Conservation (phyloP, 2,888 invertebrate species). For the Thumatha senex region DNA sequence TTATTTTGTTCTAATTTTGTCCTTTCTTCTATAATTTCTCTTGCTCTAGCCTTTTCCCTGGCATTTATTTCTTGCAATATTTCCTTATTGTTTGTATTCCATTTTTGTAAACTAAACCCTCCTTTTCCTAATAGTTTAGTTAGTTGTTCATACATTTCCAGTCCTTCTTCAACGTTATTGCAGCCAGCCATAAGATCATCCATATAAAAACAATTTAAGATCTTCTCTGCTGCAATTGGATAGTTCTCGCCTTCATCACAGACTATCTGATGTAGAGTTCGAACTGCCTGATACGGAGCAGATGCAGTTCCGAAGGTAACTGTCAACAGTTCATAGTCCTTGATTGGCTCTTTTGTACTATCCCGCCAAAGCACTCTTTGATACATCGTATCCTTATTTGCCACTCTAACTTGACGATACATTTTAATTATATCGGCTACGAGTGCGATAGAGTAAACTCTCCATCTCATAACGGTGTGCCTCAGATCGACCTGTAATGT, state of each 20-base stretch:
- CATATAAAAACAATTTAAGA: slow-evolving; percentile 15
- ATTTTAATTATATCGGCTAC: neutral
- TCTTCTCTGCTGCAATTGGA: slow-evolving; percentile 27
- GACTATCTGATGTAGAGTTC: slow-evolving; percentile 35
- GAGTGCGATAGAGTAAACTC: neutral
- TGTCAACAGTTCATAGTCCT: neutral
- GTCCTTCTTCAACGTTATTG: slow-evolving; percentile 1
- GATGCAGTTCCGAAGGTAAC: slow-evolving; percentile 41
- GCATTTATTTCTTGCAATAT: slow-evolving; percentile 1
- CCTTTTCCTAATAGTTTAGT: slow-evolving; percentile 6
- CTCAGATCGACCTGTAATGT: neutral
- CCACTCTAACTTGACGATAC: neutral
- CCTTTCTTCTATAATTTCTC: neutral
- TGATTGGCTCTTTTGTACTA: neutral
- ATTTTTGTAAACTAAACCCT: slow-evolving; percentile 7
- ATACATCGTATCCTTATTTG: neutral
- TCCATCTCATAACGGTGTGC: neutral
- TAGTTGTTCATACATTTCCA: slow-evolving; percentile 7
- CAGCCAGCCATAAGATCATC: slow-evolving; percentile 4
- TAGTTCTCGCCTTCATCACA: slow-evolving; percentile 26
- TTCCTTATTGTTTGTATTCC: slow-evolving; percentile 8
- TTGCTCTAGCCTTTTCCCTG: neutral
- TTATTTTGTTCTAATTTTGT: neutral
- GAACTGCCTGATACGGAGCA: slow-evolving; percentile 40
- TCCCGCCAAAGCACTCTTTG: neutral